phyloP scores from a whole-genome alignment of 2,888 invertebrate species.

The Piscicola geometra region DNA sequence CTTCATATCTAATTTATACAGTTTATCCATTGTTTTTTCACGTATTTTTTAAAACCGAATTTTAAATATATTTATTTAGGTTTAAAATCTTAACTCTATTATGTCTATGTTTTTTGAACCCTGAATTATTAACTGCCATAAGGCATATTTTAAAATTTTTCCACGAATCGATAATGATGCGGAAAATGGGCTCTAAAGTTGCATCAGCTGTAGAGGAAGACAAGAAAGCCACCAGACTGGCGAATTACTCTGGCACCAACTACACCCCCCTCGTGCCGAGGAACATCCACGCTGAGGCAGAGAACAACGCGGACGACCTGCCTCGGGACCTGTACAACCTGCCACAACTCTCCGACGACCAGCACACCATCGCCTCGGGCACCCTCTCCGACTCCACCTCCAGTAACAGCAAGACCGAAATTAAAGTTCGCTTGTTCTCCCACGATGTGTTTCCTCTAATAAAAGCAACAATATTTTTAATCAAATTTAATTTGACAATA shows the following conservation, averaged over 20 bases:
- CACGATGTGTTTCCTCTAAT: no score
- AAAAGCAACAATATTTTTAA: no score
- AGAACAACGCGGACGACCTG: background rate
- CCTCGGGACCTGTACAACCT: background rate
- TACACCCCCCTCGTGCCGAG: conserved; percentile 27
- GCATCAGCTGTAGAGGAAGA: background rate
- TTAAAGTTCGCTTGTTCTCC: conserved; percentile 16
- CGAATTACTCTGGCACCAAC: conserved; percentile 33
- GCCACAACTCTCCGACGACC: conserved; percentile 7
- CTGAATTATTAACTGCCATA: no score
- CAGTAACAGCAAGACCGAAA: background rate
- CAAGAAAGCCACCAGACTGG: conserved; percentile 32
- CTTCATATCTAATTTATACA: no score
- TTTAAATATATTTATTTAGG: no score
- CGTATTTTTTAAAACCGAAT: no score
- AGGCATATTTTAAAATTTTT: no score
- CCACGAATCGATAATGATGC: background rate
- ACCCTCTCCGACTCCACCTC: background rate
- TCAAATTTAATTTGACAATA: no score
- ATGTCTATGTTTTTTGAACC: no score
- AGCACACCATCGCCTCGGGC: background rate
- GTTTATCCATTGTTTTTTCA: no score
- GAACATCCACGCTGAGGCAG: background rate
- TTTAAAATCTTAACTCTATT: no score
- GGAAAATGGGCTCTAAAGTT: background rate